Evolutionary conservation across 1,140 invertebrate species (phyloP), one percentile per base, ranked within the genome.

Genomic region (Zaprionus capensis): DNA sequence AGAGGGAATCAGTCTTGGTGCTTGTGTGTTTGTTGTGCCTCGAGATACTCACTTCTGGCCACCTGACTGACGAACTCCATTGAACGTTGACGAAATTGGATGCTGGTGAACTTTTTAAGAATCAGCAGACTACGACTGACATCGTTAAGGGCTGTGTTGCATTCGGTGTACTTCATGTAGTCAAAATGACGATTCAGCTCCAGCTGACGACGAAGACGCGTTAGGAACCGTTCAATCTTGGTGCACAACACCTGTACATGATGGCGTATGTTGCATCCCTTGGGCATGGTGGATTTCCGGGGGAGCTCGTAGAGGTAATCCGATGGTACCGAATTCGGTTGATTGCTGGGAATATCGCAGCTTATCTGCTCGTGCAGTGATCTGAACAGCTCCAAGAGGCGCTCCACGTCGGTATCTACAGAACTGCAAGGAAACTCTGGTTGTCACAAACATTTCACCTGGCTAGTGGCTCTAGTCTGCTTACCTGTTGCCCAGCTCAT

Each of bases 241-340:
- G 63, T 74, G 62, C 34, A 74, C 20, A 91, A n/a, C 20, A 91
- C 74, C 15, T 83, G 81, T 11, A 92, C 53, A 26, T 92, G 91
- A 67, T 88, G 73, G 51, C 81, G 91, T 22, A 92, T 17, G 56
- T 83, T 91, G 7, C 56, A 17, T 0, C 76, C 79, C 5, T 55
- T 36, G 2, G 91, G 87, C 76, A 91, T 69, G 2, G 67, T 2
- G n/a, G 20, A n/a, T 11, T 74, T 85, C 0, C 26, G n/a, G 9
- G 71, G 71, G 51, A 76, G 24, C 15, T 81, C 66, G 7, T 66
- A 76, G 2, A 79, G n/a, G 28, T 76, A 82, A 36, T 76, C 77
- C 28, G 69, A 81, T 15, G 76, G 77, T 46, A 68, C 17, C 0
- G 72, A 74, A 31, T 82, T 78, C 17, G 58, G n/a, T 9, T 71